Conservation (phyloP, 2,113 vertebrate genomes). For the Tetrax tetrax region DNA sequence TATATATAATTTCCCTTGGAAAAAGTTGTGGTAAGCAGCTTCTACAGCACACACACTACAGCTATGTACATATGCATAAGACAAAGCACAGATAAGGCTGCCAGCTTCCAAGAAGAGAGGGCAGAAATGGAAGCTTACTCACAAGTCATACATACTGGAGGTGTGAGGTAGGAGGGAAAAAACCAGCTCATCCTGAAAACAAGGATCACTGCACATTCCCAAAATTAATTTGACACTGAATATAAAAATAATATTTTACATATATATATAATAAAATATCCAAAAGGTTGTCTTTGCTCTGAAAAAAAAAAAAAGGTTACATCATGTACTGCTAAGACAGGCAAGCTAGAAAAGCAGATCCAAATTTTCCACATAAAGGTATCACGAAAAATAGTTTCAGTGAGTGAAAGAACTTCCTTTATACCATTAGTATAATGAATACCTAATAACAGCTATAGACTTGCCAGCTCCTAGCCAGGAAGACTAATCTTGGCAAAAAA, state of each 20-base stretch:
- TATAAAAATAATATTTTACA: conserved; percentile 13
- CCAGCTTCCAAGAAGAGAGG: conserved; percentile 33
- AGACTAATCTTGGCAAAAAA: not conserved
- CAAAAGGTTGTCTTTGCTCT: not conserved
- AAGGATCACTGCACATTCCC: not conserved
- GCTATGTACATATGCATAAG: not conserved
- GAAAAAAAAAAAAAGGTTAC: not conserved
- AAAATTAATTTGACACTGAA: conserved; percentile 5
- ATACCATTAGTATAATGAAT: not conserved
- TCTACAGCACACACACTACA: not conserved
- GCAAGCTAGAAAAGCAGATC: not conserved
- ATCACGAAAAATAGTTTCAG: conserved; percentile 12
- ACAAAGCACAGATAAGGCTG: not conserved
- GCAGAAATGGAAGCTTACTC: conserved; percentile 67
- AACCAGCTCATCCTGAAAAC: conserved; percentile 56
- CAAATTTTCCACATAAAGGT: not conserved
- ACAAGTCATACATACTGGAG: conserved; percentile 59
- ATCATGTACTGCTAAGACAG: not conserved
- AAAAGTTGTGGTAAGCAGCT: not conserved
- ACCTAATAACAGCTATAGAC: not conserved
- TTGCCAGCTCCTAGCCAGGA: not conserved
- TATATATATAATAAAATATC: not conserved
- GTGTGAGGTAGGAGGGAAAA: conserved; percentile 61
- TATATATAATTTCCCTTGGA: not conserved
- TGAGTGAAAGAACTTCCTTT: not conserved